A percentile compares a stretch with the other conserved stretches of the same genome.
Conservation (phyloP, 2,797 vertebrate genomes). For the Coccyzus lansbergi region DNA sequence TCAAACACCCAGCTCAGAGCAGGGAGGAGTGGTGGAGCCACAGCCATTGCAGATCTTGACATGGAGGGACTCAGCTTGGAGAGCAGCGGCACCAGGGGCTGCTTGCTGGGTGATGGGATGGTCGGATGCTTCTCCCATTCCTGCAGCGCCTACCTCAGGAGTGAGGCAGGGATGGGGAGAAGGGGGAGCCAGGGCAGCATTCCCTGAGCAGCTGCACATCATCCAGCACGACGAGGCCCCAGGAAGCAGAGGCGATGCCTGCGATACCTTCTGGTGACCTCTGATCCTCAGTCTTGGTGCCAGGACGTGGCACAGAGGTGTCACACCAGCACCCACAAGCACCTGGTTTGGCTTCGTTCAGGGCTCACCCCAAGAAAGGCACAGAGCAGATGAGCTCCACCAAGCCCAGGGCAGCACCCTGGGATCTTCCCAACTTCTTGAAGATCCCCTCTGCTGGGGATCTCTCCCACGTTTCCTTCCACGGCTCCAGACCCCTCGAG, state of each 20-base stretch:
- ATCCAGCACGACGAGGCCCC: accelerated
- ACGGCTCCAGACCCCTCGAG: neutral
- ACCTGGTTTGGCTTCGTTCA: accelerated
- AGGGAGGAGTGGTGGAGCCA: too few species aligned
- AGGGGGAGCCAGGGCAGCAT: neutral
- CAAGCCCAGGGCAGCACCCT: neutral
- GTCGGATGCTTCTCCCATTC: neutral
- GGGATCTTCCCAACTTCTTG: neutral
- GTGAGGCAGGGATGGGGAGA: neutral
- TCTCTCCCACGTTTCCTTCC: neutral
- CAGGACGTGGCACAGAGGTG: neutral
- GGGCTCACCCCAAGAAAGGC: neutral
- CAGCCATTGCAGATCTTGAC: neutral
- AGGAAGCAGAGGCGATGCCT: neutral
- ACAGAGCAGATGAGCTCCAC: accelerated
- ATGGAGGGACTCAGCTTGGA: accelerated
- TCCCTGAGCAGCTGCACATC: neutral
- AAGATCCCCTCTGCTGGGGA: neutral
- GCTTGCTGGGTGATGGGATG: accelerated
- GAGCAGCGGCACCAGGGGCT: neutral
- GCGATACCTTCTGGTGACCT: accelerated
- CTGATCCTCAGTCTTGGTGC: neutral
- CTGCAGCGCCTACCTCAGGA: accelerated
- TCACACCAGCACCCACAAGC: neutral
- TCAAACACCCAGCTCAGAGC: neutral